Base-by-base conservation (phyloP, 2,888 invertebrate genomes). In the Drosophila tanythrix region DNA sequence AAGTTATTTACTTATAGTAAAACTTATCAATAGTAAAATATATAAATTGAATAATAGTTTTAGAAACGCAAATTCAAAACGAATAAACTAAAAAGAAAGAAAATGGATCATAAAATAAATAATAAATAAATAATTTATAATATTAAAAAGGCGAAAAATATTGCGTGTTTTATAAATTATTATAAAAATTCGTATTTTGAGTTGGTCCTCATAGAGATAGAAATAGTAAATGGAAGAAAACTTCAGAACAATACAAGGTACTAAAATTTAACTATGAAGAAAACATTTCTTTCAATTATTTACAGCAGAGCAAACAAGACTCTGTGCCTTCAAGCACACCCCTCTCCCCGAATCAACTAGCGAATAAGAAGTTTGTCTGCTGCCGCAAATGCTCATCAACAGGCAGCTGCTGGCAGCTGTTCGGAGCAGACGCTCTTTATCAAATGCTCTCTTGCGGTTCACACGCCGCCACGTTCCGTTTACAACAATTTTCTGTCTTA, bases 321-420 rank as follows among this genome's bases (percentile, higher is more conserved):
- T 21, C 33, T 0, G 33, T 10, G 13, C 11, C 13, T 5, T n/a
- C 5, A 7, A 29, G 8, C n/a, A 1, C 3, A 8, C 27, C 8
- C 18, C 15, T 10, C n/a, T 15, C 11, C 8, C 1, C 0, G 21
- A 15, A 31, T 4, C n/a, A 5, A 3, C 15, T 10, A 3, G 1
- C 7, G 18, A n/a, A 15, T 29, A 51, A 10, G 18, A 29, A 18
- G 8, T 3, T 38, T 13, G 27, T 13, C 3, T 29, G n/a, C 8
- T 10, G 8, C 31, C 31, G 11, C 15, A 2, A 40, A 43, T 57
- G 57, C 40, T 51, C 50, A 82, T 84, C 90, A 84, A 88, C 90
- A 90, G 83, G 90, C 88, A 82, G 70, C 72, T 36, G 53, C 25
- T 46, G 89, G 88, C 84, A 83, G 69, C 68, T 27, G 58, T 36